A percentile compares a stretch with the other conserved stretches of the same genome.
These are phyloP conservation scores for Leptinotarsa defecta DNA, from an alignment of 1,140 invertebrate genomes.

Conservation along the genomic window DNA sequence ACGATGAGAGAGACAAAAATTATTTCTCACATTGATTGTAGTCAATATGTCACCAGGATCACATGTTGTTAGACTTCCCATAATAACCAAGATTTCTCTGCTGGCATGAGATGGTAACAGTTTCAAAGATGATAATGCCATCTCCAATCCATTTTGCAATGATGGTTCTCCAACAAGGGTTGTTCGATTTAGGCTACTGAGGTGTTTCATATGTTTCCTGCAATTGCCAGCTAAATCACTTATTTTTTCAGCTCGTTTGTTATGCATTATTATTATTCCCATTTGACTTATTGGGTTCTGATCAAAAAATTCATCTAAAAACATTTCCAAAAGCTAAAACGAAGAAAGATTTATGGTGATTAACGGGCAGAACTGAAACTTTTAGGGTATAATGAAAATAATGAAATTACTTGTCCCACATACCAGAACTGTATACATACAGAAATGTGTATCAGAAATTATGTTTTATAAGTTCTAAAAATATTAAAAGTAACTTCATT, in stretches of 20 bases:
- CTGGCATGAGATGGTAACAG: slow-evolving; percentile 92
- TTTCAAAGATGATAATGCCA: slow-evolving; percentile 84
- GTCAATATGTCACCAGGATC: slow-evolving; percentile 91
- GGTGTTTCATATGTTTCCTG: slow-evolving; percentile 76
- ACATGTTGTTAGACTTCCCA: slow-evolving; percentile 94
- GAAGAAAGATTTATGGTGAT: no score
- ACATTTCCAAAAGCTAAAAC: slow-evolving; percentile 84
- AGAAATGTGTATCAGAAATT: no score
- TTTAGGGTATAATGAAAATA: no score
- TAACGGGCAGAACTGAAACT: no score
- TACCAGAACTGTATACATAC: no score
- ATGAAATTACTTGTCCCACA: no score
- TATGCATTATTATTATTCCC: slow-evolving; percentile 88
- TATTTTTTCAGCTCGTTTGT: slow-evolving; percentile 92
- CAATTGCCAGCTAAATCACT: slow-evolving; percentile 87
- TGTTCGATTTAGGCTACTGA: slow-evolving; percentile 66
- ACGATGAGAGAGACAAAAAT: not conserved
- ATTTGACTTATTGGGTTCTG: slow-evolving; percentile 98
- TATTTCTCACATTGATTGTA: slow-evolving; percentile 76
- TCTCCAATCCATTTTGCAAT: slow-evolving; percentile 90
- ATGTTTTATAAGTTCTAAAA: no score
- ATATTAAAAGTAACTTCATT: no score
- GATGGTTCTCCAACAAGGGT: slow-evolving; percentile 85
- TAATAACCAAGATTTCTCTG: slow-evolving; percentile 86
- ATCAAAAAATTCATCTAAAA: slow-evolving; percentile 96